Conservation (phyloP, 2,888 invertebrate genomes). For the Chrysolina americana region DNA sequence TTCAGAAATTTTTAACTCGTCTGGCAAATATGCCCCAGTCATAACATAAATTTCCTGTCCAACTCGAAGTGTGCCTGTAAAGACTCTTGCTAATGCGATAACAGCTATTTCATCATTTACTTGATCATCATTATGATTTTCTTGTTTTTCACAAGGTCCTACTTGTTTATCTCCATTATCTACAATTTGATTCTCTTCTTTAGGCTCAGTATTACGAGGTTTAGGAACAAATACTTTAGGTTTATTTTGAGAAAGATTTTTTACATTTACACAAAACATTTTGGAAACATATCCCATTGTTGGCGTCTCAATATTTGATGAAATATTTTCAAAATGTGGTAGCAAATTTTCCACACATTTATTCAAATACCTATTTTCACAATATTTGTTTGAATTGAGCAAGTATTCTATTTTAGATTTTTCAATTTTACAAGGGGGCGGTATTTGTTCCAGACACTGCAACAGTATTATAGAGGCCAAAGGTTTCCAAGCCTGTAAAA, state of each 20-base stretch:
- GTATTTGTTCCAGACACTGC: slow-evolving; percentile 86
- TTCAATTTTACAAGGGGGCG: slow-evolving; percentile 83
- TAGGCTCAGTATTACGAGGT: slow-evolving; percentile 59
- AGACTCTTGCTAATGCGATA: slow-evolving; percentile 93
- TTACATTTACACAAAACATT: slow-evolving; percentile 89
- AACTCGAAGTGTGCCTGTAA: slow-evolving; percentile 85
- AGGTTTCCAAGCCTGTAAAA: slow-evolving; percentile 93
- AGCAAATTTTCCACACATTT: slow-evolving; percentile 76
- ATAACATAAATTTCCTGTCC: slow-evolving; percentile 88
- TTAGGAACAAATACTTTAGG: slow-evolving; percentile 81
- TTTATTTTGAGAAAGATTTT: slow-evolving; percentile 83
- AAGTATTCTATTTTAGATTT: slow-evolving; percentile 87
- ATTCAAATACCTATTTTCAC: slow-evolving; percentile 78
- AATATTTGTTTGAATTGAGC: slow-evolving; percentile 76
- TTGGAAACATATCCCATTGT: slow-evolving; percentile 86
- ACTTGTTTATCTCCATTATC: slow-evolving; percentile 24
- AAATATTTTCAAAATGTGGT: slow-evolving; percentile 56
- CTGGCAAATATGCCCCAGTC: slow-evolving; percentile 91
- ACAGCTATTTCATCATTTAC: slow-evolving; percentile 74
- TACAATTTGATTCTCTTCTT: slow-evolving; percentile 24
- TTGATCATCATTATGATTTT: slow-evolving; percentile 56
- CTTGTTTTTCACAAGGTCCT: slow-evolving; percentile 57
- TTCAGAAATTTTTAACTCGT: slow-evolving; percentile 46
- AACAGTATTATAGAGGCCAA: slow-evolving; percentile 85
- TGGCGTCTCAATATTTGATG: slow-evolving; percentile 73